Evolutionary conservation across 2,888 invertebrate species (phyloP).

Genomic region (Troides helena): DNA sequence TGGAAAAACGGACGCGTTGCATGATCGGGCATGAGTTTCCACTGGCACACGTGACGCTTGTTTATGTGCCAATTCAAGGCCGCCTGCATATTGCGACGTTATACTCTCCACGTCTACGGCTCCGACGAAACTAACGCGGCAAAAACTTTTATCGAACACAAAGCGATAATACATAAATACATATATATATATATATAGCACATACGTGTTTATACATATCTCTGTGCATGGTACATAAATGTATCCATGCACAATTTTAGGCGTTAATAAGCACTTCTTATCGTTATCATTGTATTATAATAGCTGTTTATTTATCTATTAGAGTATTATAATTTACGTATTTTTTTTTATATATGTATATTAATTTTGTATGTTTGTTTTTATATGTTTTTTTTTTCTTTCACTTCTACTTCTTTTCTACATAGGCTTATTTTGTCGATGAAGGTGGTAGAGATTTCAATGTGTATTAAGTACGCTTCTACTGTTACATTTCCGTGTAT

Average conservation of each 20-base stretch:
- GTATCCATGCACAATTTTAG: not conserved
- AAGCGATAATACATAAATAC: not conserved
- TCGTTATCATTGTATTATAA: too few relatives aligned
- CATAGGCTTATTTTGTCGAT: too few relatives aligned
- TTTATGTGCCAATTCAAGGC: conserved; percentile 69
- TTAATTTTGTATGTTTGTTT: too few relatives aligned
- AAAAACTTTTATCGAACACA: not conserved
- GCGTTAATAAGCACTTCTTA: too few relatives aligned
- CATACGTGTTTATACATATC: not conserved
- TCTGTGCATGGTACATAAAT: not conserved
- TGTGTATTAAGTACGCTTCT: too few relatives aligned
- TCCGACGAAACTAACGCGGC: conserved; percentile 7
- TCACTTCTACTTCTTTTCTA: too few relatives aligned
- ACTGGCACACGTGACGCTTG: conserved; percentile 66
- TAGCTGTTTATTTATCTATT: too few relatives aligned
- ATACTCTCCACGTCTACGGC: conserved; percentile 43
- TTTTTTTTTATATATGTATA: too few relatives aligned
- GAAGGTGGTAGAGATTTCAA: too few relatives aligned
- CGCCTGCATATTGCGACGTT: conserved; percentile 68
- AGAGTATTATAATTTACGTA: too few relatives aligned
- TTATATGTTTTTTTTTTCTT: too few relatives aligned
- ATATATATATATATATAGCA: not conserved
- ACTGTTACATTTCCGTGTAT: too few relatives aligned
- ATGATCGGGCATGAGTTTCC: conserved; percentile 40
- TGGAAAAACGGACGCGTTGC: conserved; percentile 34